These are phyloP conservation scores for Silurus asotus DNA, from an alignment of 2,113 vertebrate genomes.

Conservation along the genomic window DNA sequence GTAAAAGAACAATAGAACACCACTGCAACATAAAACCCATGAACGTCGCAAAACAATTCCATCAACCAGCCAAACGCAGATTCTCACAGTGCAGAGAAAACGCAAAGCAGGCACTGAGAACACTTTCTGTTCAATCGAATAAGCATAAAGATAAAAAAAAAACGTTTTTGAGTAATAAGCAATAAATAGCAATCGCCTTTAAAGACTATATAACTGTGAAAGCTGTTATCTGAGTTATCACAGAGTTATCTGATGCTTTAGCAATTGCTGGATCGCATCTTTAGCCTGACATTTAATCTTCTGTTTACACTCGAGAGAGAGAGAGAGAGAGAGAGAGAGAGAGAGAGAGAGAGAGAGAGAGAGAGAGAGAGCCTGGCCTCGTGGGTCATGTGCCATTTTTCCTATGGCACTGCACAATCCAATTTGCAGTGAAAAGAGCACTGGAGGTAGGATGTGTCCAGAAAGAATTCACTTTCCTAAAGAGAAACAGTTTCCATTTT, in stretches of 20 bases:
- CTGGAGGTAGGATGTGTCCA: neutral
- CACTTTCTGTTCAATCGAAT: neutral
- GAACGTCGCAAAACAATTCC: conserved; percentile 5
- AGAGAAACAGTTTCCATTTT: neutral
- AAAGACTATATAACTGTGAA: neutral
- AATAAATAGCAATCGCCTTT: neutral
- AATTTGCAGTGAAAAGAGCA: neutral
- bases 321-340: neutral
- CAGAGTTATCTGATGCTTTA: neutral
- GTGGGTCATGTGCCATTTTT: neutral
- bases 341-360: neutral
- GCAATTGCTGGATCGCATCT: conserved; percentile 19
- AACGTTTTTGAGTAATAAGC: neutral
- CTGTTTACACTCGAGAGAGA: neutral
- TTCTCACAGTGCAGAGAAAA: neutral
- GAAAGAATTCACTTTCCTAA: neutral
- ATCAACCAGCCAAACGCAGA: conserved; percentile 17
- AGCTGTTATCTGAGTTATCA: neutral
- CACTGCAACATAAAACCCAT: conserved; percentile 18
- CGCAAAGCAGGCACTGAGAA: neutral
- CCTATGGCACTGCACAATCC: neutral
- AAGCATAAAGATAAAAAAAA: neutral
- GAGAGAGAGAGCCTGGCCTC: neutral
- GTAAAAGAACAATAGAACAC: conserved; percentile 1
- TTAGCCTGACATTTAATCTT: conserved; percentile 39